Conservation (phyloP, 2,888 invertebrate genomes). For the Cinara cedri region DNA sequence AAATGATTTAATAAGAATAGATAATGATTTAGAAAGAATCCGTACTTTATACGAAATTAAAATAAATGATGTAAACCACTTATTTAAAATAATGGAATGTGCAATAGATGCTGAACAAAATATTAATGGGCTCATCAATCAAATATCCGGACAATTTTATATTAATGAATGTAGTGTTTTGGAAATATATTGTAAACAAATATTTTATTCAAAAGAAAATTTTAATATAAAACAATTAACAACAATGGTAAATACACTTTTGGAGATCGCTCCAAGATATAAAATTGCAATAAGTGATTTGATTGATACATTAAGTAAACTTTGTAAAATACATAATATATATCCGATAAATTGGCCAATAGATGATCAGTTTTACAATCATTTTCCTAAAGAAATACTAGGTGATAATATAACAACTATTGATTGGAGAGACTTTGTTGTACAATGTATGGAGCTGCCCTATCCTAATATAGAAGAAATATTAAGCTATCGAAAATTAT, state of each 20-base stretch:
- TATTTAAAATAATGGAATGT: slow-evolving; percentile 29
- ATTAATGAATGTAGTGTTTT: slow-evolving; percentile 25
- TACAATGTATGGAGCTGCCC: slow-evolving; percentile 40
- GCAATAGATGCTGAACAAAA: neutral
- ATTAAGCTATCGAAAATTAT: slow-evolving; percentile 6
- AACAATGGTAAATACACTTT: slow-evolving; percentile 20
- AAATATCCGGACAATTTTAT: slow-evolving; percentile 20
- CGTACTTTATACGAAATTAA: slow-evolving; percentile 6
- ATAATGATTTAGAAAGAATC: slow-evolving; percentile 10
- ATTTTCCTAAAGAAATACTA: slow-evolving; percentile 14
- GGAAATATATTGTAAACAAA: slow-evolving; percentile 2
- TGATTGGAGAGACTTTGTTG: slow-evolving; percentile 47
- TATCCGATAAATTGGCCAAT: slow-evolving; percentile 31
- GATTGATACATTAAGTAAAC: slow-evolving; percentile 21
- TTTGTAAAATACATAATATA: slow-evolving; percentile 16
- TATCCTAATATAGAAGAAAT: slow-evolving; percentile 13
- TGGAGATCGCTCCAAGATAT: slow-evolving; percentile 7
- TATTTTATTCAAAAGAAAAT: neutral
- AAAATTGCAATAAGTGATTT: slow-evolving; percentile 28
- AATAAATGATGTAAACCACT: slow-evolving; percentile 40
- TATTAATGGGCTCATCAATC: neutral
- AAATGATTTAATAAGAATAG: neutral
- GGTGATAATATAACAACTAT: slow-evolving; percentile 2
- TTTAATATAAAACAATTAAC: slow-evolving; percentile 13
- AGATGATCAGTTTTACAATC: neutral